Conservation (phyloP, 2,797 vertebrate species). For the Nothura maculosa region DNA sequence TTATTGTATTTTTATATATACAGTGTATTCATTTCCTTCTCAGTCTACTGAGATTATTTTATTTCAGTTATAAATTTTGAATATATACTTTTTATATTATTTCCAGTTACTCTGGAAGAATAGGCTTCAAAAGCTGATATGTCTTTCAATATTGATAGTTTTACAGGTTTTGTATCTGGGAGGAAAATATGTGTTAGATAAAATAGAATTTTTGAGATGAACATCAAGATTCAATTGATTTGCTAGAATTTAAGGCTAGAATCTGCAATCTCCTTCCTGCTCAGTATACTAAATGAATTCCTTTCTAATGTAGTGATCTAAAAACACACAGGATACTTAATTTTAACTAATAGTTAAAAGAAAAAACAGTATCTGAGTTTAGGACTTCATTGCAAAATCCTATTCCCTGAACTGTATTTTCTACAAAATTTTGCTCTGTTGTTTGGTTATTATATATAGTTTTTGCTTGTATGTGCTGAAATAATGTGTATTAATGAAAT, state of each 20-base stretch:
- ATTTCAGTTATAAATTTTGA: background rate
- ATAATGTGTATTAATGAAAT: no score
- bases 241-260: background rate
- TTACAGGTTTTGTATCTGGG: background rate
- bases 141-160: background rate
- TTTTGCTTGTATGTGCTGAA: background rate
- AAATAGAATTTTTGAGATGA: background rate
- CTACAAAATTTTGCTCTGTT: background rate
- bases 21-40: rapidly evolving
- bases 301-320: background rate
- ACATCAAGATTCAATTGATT: background rate
- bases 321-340: background rate
- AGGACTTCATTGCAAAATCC: background rate
- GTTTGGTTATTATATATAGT: background rate
- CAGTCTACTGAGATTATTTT: background rate
- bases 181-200: background rate
- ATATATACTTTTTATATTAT: background rate
- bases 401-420: background rate
- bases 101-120: background rate
- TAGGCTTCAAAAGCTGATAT: background rate
- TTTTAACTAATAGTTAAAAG: background rate
- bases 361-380: background rate
- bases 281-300: background rate
- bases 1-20: background rate
- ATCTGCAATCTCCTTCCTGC: background rate